Evolutionary conservation across 2,797 vertebrate genomes (phyloP).

Genomic region (Austrolebias charrua): DNA sequence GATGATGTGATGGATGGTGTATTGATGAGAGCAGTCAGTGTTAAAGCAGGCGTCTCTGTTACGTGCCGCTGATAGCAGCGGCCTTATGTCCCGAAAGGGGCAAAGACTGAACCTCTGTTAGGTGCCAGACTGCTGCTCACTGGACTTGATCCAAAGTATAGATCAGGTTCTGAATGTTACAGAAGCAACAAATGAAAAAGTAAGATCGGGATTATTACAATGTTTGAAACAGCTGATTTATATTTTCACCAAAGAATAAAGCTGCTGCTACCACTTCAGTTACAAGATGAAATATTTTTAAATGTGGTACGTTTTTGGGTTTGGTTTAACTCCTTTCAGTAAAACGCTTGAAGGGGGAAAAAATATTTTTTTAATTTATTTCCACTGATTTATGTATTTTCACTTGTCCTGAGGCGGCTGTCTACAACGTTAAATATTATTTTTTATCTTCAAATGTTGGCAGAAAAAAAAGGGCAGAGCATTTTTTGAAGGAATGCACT

Average conservation of each 20-base stretch:
- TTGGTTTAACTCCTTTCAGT: constrained; percentile 7
- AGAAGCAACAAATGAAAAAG: constrained; percentile 9
- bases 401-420: constrained; percentile 1
- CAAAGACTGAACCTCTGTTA: constrained; percentile 30
- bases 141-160: constrained; percentile 5
- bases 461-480: no score
- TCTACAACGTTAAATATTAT: constrained; percentile 14
- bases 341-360: constrained; percentile 8
- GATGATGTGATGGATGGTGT: constrained; percentile 70
- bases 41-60: constrained; percentile 59
- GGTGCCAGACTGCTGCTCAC: constrained; percentile 32
- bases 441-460: neutral
- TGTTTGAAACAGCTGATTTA: neutral
- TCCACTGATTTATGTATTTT: constrained; percentile 2
- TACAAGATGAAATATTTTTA: constrained; percentile 29
- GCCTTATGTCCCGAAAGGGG: no score
- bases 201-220: neutral
- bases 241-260: neutral
- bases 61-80: no score
- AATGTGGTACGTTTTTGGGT: constrained; percentile 9
- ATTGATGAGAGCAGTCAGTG: constrained; percentile 69
- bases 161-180: neutral
- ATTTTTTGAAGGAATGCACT: no score
- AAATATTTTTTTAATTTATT: constrained; percentile 19
- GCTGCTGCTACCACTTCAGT: no score